Conservation (phyloP, 2,113 vertebrate genomes). For the Connochaetes taurinus region DNA sequence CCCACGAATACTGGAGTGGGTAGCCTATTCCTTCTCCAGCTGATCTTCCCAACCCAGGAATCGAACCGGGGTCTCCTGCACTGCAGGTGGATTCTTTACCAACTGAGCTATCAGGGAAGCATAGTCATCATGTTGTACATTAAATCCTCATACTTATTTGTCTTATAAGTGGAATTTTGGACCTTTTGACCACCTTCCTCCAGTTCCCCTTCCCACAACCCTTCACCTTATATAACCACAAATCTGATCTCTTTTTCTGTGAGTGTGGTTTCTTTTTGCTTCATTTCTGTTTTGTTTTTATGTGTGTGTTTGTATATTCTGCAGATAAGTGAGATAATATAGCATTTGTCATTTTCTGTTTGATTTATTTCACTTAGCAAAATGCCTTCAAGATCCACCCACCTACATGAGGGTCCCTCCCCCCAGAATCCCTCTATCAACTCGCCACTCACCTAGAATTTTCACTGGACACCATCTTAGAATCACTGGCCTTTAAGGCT, state of each 20-base stretch:
- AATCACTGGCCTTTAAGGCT: neutral
- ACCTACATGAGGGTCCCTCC: neutral
- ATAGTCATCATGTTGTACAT: neutral
- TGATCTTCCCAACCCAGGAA: neutral
- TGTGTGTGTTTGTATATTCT: neutral
- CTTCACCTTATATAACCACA: neutral
- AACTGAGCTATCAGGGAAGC: neutral
- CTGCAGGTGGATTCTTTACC: neutral
- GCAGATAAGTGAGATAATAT: neutral
- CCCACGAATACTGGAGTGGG: neutral
- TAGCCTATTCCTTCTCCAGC: neutral
- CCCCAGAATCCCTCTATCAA: neutral
- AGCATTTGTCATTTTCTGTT: neutral
- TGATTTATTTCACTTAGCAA: neutral
- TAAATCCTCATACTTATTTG: neutral
- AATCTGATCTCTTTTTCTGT: neutral
- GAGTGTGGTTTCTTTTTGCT: neutral
- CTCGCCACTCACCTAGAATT: neutral
- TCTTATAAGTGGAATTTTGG: neutral
- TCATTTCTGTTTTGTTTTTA: neutral
- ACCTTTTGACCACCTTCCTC: neutral
- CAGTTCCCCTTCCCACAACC: neutral
- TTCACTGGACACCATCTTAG: neutral
- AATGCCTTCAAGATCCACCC: neutral
- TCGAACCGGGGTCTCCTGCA: fast-evolving